Evolutionary conservation across 2,797 vertebrate species (phyloP), one percentile per base, ranked within the genome.

Genomic region (Hoplostethus mediterraneus): DNA sequence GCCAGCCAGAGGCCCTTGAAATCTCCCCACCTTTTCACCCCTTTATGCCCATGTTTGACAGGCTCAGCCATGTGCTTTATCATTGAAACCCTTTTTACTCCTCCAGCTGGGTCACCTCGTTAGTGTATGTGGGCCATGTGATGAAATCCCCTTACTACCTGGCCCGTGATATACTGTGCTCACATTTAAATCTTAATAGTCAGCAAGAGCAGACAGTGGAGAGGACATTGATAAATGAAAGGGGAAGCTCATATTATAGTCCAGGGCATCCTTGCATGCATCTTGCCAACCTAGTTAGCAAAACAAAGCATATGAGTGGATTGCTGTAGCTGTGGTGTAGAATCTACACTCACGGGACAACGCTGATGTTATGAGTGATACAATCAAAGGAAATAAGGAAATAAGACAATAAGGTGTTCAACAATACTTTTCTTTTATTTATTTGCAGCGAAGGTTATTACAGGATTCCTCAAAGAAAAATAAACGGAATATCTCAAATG

Each of bases 401-500:
- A n/a, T n/a, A n/a, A 60, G 40, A 56, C n/a, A 73, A 65, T 2
- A 36, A 73, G 44, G 72, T 84, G 82, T 87, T 80, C 69, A 81
- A 87, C 77, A 73, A 60, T 81, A 87, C 84, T 86, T 84, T 87
- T 90, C 55, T 84, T 91, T 84, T 64, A 84, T 88, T 87, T 87
- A 53, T 87, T 86, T 86, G 80, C 86, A 90, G 90, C 87, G 90
- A 92, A 91, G 71, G 40, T 77, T 75, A 73, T 80, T 77, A 88
- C 69, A 81, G 40, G 62, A 79, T 54, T 84, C 61, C 51, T 86
- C 74, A 77, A 89, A 86, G 73, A 85, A 89, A 81, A 85, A 66
- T 55, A 47, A 62, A 69, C 33, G 48, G 21, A 77, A 49, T 30
- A 77, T 68, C 52, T 75, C 47, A 84, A 85, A 82, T 83, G 13